Base-by-base conservation (phyloP, 2,113 vertebrate species). In the Okapia johnstoni region DNA sequence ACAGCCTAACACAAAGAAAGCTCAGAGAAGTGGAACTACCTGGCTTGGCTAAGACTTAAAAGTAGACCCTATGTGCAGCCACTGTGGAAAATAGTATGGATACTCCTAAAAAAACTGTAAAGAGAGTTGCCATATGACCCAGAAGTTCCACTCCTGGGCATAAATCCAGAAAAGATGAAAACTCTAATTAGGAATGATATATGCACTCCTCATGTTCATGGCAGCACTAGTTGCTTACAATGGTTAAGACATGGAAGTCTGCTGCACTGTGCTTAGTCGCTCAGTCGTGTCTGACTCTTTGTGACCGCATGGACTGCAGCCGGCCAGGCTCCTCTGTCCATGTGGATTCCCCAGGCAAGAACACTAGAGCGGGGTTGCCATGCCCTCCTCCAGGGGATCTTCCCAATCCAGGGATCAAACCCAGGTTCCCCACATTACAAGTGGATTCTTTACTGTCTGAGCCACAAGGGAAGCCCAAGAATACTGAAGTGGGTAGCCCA, bases 261-360 rank as follows among this genome's bases (percentile, higher is more conserved):
- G 19, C 21, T 13, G n/a, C 23, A n/a, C 66, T 19, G n/a, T 40
- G n/a, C n/a, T 73, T 73, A 40, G n/a, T 1, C 23, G 19, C 66
- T 3, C 10, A 73, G n/a, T 12, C 1, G 0, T 70, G 19, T 23
- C n/a, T 40, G 19, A 40, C n/a, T 73, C 19, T 40, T 23, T 73
- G n/a, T 40, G 66, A 73, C n/a, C n/a, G n/a, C 66, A 40, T 73
- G 19, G 19, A 40, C n/a, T 73, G 5, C 13, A 73, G 66, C 10
- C 66, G 0, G 0, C 66, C 19, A 70, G n/a, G 63, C n/a, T 73
- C 66, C n/a, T 6, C n/a, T 40, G 36, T 73, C 36, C 66, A 23
- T 40, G n/a, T 40, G n/a, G 36, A 73, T 73, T 73, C 36, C n/a
- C 66, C 66, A 73, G 66, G 66, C 10, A 40, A 40, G n/a, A 73